phyloP scores from a whole-genome alignment of 2,888 invertebrate genomes.

The Trissoscelio sp. region DNA sequence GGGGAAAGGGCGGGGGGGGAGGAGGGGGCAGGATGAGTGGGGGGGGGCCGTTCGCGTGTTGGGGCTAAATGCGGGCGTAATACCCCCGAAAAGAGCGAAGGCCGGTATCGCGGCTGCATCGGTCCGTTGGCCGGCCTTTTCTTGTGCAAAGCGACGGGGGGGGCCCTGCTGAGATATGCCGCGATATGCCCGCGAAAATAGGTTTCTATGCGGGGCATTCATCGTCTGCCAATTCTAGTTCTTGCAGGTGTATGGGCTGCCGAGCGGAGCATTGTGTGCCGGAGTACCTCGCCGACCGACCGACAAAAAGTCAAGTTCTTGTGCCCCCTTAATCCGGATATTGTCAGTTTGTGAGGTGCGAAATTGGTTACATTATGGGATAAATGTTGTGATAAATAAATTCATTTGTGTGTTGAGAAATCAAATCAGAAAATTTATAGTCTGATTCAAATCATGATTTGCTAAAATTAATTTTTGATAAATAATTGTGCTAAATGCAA shows the following conservation, averaged over 20 bases:
- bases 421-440: not conserved
- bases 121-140: slow-evolving; percentile 57
- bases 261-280: slow-evolving; percentile 7
- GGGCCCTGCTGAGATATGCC: slow-evolving; percentile 73
- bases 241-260: slow-evolving; percentile 28
- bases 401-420: not conserved
- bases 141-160: slow-evolving; percentile 56
- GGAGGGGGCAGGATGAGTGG: slow-evolving; percentile 68
- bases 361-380: no score
- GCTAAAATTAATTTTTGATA: not conserved
- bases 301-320: not conserved
- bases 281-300: not conserved
- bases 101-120: slow-evolving; percentile 71
- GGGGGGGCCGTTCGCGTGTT: slow-evolving; percentile 70
- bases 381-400: no score
- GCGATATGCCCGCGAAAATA: slow-evolving; percentile 78
- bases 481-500: not conserved
- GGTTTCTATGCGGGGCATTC: slow-evolving; percentile 76
- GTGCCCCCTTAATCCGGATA: no score
- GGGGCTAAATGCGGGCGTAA: slow-evolving; percentile 75
- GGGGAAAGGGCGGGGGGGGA: slow-evolving; percentile 59
- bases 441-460: no score
- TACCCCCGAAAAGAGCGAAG: slow-evolving; percentile 82
- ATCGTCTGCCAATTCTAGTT: slow-evolving; percentile 78
- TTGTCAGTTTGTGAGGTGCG: no score